Percentiles rank a stretch among this genome's conserved stretches.
These are phyloP conservation scores for Pedionomus torquatus DNA, from an alignment of 2,113 vertebrate genomes.

Conservation along the genomic window DNA sequence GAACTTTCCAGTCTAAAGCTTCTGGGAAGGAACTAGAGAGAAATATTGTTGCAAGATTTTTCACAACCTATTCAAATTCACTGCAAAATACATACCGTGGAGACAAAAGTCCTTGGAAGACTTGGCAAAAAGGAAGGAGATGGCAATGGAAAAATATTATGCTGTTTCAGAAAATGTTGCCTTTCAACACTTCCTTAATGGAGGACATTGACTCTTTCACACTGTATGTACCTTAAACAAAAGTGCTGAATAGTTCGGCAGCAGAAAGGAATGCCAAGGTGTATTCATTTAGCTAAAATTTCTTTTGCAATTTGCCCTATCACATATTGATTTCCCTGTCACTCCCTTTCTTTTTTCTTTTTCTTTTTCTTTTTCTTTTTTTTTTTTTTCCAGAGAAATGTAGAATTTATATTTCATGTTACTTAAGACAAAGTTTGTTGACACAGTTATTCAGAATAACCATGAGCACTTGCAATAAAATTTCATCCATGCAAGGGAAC, in stretches of 20 bases:
- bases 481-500: not conserved
- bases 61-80: not conserved
- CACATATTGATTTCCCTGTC: too few relatives aligned
- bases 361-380: too few relatives aligned
- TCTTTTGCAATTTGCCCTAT: not conserved
- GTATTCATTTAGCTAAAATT: not conserved
- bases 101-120: not conserved
- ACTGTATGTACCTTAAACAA: not conserved
- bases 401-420: not conserved
- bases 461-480: not conserved
- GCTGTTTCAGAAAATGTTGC: not conserved
- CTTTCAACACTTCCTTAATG: not conserved
- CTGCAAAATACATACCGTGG: not conserved
- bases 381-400: not conserved
- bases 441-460: not conserved
- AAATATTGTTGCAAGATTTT: not conserved
- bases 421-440: not conserved
- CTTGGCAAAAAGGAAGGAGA: not conserved
- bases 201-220: not conserved
- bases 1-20: not conserved
- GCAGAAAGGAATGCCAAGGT: not conserved
- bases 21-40: not conserved
- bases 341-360: too few relatives aligned
- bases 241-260: not conserved
- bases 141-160: not conserved